Conservation (phyloP, 2,797 vertebrate species). For the Glossophaga mutica region DNA sequence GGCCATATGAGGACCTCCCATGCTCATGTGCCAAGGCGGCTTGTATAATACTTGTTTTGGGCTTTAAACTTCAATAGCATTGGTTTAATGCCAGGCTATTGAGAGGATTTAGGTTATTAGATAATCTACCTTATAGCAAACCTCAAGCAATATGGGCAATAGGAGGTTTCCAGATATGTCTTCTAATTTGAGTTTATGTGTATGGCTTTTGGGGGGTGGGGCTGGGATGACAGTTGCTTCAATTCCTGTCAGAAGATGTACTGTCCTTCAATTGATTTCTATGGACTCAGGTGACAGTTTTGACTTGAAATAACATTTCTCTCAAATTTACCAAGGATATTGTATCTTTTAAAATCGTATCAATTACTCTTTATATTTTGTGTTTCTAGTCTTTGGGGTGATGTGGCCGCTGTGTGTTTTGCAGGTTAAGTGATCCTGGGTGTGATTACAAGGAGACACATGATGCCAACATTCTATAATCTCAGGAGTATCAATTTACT, state of each 20-base stretch:
- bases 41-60: background rate
- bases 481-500: constrained; percentile 5
- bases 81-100: background rate
- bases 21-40: background rate
- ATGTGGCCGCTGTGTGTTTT: background rate
- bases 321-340: background rate
- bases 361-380: background rate
- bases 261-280: background rate
- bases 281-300: background rate
- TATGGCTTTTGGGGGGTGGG: background rate
- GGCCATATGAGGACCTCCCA: background rate
- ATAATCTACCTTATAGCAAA: background rate
- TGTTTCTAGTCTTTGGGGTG: background rate
- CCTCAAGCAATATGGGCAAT: background rate
- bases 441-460: constrained; percentile 37
- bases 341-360: background rate
- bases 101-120: background rate
- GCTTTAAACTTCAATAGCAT: background rate
- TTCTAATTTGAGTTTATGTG: background rate
- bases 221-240: background rate
- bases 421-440: background rate
- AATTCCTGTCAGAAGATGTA: background rate
- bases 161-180: background rate
- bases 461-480: constrained; percentile 14
- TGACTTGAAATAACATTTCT: constrained; percentile 1